A percentile compares a stretch with the other conserved stretches of the same genome.
Evolutionary conservation across 2,888 invertebrate genomes (phyloP).

Genomic region (Cantharis rustica): DNA sequence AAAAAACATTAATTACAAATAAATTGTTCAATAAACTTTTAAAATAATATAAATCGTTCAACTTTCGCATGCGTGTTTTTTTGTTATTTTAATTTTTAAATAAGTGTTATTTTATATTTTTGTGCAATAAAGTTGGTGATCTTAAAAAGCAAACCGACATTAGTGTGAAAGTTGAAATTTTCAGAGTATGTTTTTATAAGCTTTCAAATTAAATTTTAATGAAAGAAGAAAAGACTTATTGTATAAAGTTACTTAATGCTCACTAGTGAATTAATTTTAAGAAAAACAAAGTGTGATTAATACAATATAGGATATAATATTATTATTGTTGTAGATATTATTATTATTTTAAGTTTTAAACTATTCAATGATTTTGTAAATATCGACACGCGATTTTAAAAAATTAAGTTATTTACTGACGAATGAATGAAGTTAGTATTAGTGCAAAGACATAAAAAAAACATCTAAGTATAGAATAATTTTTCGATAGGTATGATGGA

Average conservation of each 20-base stretch:
- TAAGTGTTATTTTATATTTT: slow-evolving; percentile 26
- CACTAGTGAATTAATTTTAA: slow-evolving; percentile 33
- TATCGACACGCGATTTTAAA: slow-evolving; percentile 44
- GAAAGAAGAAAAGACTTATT: slow-evolving; percentile 15
- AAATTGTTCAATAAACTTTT: slow-evolving; percentile 17
- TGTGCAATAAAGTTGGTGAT: slow-evolving; percentile 30
- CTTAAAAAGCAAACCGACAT: slow-evolving; percentile 3
- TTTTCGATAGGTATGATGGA: slow-evolving; percentile 24
- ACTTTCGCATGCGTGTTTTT: slow-evolving; percentile 18
- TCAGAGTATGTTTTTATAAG: slow-evolving; percentile 7
- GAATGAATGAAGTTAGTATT: slow-evolving; percentile 44
- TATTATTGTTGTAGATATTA: slow-evolving; percentile 50
- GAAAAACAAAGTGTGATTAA: slow-evolving; percentile 55
- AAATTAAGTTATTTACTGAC: slow-evolving; percentile 45
- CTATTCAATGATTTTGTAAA: slow-evolving; percentile 50
- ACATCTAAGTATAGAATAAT: slow-evolving; percentile 38
- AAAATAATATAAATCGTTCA: slow-evolving; percentile 10
- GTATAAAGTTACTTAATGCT: slow-evolving; percentile 28
- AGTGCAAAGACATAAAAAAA: slow-evolving; percentile 43
- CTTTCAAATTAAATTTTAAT: neutral
- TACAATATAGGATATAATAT: slow-evolving; percentile 37
- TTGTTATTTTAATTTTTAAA: slow-evolving; percentile 19
- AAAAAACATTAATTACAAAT: slow-evolving; percentile 8
- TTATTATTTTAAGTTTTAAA: slow-evolving; percentile 31
- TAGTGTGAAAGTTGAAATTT: slow-evolving; percentile 20